Evolutionary conservation across 1,140 invertebrate genomes (phyloP).

Genomic region (Arion vulgaris): DNA sequence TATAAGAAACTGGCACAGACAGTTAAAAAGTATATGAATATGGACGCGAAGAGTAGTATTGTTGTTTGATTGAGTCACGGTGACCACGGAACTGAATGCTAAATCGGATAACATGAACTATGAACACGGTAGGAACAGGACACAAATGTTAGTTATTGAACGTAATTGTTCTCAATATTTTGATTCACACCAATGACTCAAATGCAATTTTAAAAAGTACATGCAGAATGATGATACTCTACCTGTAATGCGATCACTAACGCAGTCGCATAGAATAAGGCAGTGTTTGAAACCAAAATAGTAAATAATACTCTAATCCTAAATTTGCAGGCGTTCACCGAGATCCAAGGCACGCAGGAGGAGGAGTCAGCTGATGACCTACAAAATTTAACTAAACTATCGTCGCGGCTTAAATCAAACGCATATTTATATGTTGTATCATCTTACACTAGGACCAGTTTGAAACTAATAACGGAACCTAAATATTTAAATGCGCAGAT

Average conservation of each 20-base stretch:
- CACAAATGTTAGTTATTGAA: too few species aligned
- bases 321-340: neutral
- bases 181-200: too few species aligned
- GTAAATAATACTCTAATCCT: neutral
- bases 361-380: conserved; percentile 12
- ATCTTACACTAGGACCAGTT: neutral
- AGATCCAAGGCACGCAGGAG: too few species aligned
- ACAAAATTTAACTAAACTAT: neutral
- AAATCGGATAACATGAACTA: too few species aligned
- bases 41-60: too few species aligned
- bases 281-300: neutral
- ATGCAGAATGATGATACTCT: neutral
- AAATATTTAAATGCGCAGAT: neutral
- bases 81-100: too few species aligned
- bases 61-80: too few species aligned
- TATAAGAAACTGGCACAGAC: too few species aligned
- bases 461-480: neutral
- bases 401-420: neutral
- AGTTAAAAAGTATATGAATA: too few species aligned
- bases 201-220: neutral
- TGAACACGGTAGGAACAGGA: too few species aligned
- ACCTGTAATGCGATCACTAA: neutral
- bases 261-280: neutral
- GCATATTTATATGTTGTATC: neutral
- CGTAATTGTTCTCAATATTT: too few species aligned